A percentile compares a stretch with the other conserved stretches of the same genome.
Conservation (phyloP, 2,888 invertebrate genomes). For the Sinodicranocentrus sp. region DNA sequence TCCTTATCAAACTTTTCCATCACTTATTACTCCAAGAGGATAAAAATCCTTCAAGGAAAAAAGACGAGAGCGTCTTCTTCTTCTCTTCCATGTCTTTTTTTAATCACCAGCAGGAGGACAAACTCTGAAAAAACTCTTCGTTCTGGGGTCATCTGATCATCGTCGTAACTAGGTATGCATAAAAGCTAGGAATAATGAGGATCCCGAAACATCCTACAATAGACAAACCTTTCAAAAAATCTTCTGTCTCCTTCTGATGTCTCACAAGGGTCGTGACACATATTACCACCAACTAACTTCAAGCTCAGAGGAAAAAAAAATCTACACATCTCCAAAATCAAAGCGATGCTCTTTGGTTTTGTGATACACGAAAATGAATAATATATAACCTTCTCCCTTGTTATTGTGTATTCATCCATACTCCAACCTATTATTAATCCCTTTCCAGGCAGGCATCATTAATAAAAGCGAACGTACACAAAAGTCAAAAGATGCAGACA, state of each 20-base stretch:
- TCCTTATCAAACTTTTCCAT: conserved; percentile 56
- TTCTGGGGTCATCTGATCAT: conserved; percentile 57
- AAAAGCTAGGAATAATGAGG: conserved; percentile 40
- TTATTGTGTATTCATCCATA: conserved; percentile 51
- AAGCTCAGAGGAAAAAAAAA: neutral
- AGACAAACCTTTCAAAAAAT: conserved; percentile 23
- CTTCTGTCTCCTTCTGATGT: conserved; percentile 19
- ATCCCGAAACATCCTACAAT: neutral
- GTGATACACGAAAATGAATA: conserved; percentile 45
- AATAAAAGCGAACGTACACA: conserved; percentile 70
- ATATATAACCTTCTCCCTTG: conserved; percentile 30
- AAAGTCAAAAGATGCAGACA: neutral
- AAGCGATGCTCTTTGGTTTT: too few relatives aligned
- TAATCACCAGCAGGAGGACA: conserved; percentile 59
- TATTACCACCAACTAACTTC: conserved; percentile 41
- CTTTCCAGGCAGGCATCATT: conserved; percentile 73
- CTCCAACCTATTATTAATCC: conserved; percentile 73
- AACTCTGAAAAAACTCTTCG: conserved; percentile 16
- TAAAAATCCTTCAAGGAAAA: neutral
- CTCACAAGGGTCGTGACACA: conserved; percentile 74
- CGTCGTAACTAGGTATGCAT: conserved; percentile 10
- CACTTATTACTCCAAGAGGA: conserved; percentile 44
- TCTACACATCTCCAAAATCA: neutral
- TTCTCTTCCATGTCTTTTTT: conserved; percentile 19
- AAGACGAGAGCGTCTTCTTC: conserved; percentile 12